These are phyloP conservation scores for Pachliopta kotzebuea DNA, from an alignment of 2,888 invertebrate genomes.

Conservation along the genomic window DNA sequence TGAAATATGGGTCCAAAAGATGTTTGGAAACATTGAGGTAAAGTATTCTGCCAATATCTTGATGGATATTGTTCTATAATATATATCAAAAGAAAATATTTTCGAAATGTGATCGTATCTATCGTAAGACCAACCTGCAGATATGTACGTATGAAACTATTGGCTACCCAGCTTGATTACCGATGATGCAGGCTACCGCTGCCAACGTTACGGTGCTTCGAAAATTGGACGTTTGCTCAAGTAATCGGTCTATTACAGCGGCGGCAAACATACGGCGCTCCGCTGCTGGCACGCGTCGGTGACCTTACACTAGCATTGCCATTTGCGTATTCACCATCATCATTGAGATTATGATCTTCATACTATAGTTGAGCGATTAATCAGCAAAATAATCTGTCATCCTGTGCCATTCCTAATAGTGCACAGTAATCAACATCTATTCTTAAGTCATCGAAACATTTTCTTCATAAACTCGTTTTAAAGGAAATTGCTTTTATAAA, in stretches of 20 bases:
- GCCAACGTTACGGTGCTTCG: constrained; percentile 51
- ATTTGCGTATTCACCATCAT: no score
- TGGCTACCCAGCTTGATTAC: constrained; percentile 21
- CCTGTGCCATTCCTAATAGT: no score
- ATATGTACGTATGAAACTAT: constrained; percentile 14
- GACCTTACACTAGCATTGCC: not conserved
- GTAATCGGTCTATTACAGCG: constrained; percentile 48
- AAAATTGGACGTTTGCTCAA: constrained; percentile 60
- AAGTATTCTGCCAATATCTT: no score
- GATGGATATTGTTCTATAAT: not conserved
- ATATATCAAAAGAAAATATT: not conserved
- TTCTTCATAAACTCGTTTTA: no score
- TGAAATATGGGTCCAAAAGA: no score
- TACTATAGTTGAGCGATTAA: no score
- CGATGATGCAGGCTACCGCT: constrained; percentile 41
- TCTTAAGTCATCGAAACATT: no score
- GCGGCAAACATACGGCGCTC: constrained; percentile 11
- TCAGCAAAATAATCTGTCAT: no score
- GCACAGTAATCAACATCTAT: no score
- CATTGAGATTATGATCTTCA: no score
- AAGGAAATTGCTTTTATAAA: no score
- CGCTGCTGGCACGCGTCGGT: not conserved
- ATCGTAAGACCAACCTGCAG: constrained; percentile 20
- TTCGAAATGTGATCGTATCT: constrained; percentile 8
- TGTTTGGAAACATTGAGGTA: no score